These are phyloP conservation scores for Palaemon carinicauda DNA, from an alignment of 1,140 invertebrate species.

Conservation along the genomic window DNA sequence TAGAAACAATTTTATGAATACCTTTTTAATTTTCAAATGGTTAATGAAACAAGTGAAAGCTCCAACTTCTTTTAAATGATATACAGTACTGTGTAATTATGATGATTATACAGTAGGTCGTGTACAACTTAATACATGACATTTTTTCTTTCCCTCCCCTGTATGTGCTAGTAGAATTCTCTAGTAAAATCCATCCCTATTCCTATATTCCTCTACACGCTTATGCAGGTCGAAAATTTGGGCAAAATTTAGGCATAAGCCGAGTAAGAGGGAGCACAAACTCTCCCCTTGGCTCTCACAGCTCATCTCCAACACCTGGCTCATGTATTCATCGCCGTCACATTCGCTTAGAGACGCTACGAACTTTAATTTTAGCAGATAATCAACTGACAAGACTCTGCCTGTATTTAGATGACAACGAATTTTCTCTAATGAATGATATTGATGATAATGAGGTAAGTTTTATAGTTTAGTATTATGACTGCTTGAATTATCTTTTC, in stretches of 20 bases:
- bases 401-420: constrained; percentile 53
- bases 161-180: constrained; percentile 23
- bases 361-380: constrained; percentile 85
- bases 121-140: background rate
- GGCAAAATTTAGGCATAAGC: constrained; percentile 23
- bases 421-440: constrained; percentile 36
- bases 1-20: too few species aligned
- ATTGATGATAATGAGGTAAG: constrained; percentile 52
- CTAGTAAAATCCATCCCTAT: constrained; percentile 44
- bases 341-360: constrained; percentile 78
- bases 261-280: constrained; percentile 38
- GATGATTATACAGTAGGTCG: too few species aligned
- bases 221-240: constrained; percentile 39
- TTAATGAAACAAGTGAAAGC: too few species aligned
- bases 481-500: background rate
- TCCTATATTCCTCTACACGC: constrained; percentile 33
- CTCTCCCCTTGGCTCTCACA: constrained; percentile 28
- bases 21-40: too few species aligned
- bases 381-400: constrained; percentile 74
- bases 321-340: constrained; percentile 83
- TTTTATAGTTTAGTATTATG: background rate
- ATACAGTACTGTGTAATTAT: too few species aligned
- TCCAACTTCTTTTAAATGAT: too few species aligned
- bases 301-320: constrained; percentile 35
- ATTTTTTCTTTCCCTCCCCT: constrained; percentile 1